phyloP scores from a whole-genome alignment of 1,140 invertebrate genomes.

The Pentalonia nigronervosa region DNA sequence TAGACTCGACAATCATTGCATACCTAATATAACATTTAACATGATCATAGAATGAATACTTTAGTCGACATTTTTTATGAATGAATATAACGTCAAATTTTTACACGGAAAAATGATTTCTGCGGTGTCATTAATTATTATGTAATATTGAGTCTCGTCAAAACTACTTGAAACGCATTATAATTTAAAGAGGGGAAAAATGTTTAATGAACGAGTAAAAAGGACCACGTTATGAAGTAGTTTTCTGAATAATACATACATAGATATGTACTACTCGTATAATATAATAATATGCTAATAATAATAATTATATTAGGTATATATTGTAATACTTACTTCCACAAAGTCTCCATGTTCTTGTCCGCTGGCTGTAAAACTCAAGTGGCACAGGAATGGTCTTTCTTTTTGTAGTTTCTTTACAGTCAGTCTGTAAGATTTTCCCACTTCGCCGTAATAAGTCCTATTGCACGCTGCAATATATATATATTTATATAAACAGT shows the following conservation, averaged over 20 bases:
- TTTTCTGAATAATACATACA: background rate
- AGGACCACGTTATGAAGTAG: background rate
- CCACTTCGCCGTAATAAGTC: conserved; percentile 86
- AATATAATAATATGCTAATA: no score
- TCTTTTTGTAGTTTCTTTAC: conserved; percentile 73
- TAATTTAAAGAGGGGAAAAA: background rate
- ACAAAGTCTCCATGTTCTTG: conserved; percentile 84
- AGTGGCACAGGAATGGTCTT: conserved; percentile 83
- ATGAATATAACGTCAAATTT: background rate
- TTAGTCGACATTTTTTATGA: background rate
- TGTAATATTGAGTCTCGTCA: background rate
- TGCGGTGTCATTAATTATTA: background rate
- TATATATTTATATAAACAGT: background rate
- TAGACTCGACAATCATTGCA: background rate
- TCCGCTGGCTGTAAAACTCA: conserved; percentile 87
- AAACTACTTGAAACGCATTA: background rate
- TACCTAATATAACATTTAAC: background rate
- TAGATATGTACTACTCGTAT: no score
- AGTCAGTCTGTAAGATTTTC: conserved; percentile 79
- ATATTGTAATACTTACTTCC: conserved; percentile 67
- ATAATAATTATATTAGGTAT: background rate
- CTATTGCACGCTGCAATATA: conserved; percentile 78
- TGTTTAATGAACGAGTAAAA: background rate
- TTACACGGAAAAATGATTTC: background rate
- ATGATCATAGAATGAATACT: background rate